Conservation (phyloP, 53 echinoderm and acorn worm genomes). For the Patiria pectinifera region DNA sequence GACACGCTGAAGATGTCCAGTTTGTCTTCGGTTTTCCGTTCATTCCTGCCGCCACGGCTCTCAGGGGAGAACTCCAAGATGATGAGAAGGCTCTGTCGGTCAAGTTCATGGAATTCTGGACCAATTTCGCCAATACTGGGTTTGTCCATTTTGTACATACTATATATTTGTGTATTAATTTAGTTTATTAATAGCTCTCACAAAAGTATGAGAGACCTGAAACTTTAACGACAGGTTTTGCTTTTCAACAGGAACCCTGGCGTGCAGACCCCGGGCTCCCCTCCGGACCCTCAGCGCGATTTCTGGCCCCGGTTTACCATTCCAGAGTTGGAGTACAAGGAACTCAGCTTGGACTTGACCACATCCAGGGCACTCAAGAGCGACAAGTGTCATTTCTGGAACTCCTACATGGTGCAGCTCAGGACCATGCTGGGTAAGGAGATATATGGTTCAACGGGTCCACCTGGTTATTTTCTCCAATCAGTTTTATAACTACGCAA, state of each 20-base stretch:
- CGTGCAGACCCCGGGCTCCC: neutral
- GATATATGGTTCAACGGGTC: neutral
- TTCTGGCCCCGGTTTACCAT: slow-evolving; percentile 56
- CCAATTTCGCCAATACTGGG: slow-evolving; percentile 81
- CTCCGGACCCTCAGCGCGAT: neutral
- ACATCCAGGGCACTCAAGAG: slow-evolving; percentile 61
- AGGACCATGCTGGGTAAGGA: slow-evolving; percentile 46
- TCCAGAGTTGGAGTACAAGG: slow-evolving; percentile 49
- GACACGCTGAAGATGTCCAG: slow-evolving; percentile 76
- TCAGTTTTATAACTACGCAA: no score
- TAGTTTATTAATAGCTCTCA: no score
- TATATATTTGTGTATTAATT: no score
- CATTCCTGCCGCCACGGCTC: slow-evolving; percentile 33
- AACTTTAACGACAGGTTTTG: neutral
- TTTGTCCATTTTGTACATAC: neutral
- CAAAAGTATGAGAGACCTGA: no score
- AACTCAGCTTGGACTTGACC: slow-evolving; percentile 23
- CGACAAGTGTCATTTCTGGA: slow-evolving; percentile 71
- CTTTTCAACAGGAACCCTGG: slow-evolving; percentile 45
- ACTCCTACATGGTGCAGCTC: slow-evolving; percentile 49
- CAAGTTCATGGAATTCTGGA: slow-evolving; percentile 10
- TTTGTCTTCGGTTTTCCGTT: slow-evolving; percentile 77
- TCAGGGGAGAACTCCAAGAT: neutral
- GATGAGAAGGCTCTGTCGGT: slow-evolving; percentile 70
- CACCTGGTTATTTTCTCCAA: neutral